These are phyloP conservation scores for Macrophya annulata DNA, from an alignment of 2,888 invertebrate genomes.

Conservation along the genomic window DNA sequence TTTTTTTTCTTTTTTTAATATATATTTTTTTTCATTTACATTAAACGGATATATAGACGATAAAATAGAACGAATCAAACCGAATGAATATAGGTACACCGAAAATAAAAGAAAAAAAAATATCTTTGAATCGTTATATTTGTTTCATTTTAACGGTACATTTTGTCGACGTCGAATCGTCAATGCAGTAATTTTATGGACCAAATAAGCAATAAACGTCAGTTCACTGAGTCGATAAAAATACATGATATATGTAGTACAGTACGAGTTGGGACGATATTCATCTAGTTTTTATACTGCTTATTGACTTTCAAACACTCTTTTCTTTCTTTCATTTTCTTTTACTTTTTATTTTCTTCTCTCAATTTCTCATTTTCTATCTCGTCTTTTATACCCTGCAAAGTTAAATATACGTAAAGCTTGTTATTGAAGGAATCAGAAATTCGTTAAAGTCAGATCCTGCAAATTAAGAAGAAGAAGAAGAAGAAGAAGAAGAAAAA, in stretches of 20 bases:
- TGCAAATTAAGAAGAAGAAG: slow-evolving; percentile 6
- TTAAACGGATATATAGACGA: no score
- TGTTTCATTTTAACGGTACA: neutral
- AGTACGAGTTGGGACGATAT: neutral
- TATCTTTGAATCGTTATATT: neutral
- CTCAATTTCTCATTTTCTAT: neutral
- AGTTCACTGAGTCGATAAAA: slow-evolving; percentile 20
- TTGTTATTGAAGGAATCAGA: slow-evolving; percentile 18
- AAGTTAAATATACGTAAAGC: neutral
- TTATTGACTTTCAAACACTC: slow-evolving; percentile 11
- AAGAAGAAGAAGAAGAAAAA: neutral
- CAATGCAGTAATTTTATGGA: slow-evolving; percentile 13
- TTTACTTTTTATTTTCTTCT: no score
- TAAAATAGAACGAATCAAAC: neutral
- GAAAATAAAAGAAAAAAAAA: neutral
- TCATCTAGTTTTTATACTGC: neutral
- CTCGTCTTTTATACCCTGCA: no score
- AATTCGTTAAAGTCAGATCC: slow-evolving; percentile 1
- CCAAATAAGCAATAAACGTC: slow-evolving; percentile 43
- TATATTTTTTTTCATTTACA: neutral
- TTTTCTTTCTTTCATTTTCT: neutral
- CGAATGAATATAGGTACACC: neutral
- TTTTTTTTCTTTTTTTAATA: neutral
- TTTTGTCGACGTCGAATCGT: neutral
- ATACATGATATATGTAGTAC: neutral